Evolutionary conservation across 2,888 invertebrate species (phyloP).

Genomic region (Cantharis rufa): DNA sequence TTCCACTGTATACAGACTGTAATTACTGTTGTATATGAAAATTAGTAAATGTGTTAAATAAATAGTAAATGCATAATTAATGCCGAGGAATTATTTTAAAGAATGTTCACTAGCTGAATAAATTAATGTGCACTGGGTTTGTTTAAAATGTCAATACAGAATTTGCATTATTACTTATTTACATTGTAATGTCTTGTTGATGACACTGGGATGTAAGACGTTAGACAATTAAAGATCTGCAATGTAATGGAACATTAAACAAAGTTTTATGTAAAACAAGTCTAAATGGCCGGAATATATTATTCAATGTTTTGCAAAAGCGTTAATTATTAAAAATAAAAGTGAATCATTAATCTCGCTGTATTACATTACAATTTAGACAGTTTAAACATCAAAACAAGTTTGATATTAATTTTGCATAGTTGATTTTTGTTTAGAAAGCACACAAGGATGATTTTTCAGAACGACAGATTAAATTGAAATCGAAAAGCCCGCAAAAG

Average conservation of each 20-base stretch:
- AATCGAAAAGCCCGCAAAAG: constrained; percentile 12
- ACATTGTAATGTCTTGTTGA: not conserved
- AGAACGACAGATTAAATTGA: constrained; percentile 1
- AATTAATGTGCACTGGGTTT: not conserved
- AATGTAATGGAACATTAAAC: not conserved
- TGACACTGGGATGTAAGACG: not conserved
- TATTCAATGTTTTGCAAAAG: not conserved
- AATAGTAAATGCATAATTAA: not conserved
- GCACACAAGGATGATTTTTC: not conserved
- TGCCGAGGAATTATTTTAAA: not conserved
- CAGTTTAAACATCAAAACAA: not conserved
- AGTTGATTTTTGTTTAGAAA: not conserved
- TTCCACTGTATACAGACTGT: not conserved
- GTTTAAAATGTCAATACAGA: not conserved
- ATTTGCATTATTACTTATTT: not conserved
- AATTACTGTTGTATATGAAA: not conserved
- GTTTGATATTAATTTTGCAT: not conserved
- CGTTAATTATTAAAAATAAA: not conserved
- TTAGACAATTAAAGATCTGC: not conserved
- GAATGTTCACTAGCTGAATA: not conserved
- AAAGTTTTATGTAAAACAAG: not conserved
- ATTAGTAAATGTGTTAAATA: not conserved
- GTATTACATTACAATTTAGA: not conserved
- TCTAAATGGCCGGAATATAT: not conserved
- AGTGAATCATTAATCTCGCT: not conserved